phyloP scores from a whole-genome alignment of 2,113 vertebrate species.

The Erythrocercus mccallii region DNA sequence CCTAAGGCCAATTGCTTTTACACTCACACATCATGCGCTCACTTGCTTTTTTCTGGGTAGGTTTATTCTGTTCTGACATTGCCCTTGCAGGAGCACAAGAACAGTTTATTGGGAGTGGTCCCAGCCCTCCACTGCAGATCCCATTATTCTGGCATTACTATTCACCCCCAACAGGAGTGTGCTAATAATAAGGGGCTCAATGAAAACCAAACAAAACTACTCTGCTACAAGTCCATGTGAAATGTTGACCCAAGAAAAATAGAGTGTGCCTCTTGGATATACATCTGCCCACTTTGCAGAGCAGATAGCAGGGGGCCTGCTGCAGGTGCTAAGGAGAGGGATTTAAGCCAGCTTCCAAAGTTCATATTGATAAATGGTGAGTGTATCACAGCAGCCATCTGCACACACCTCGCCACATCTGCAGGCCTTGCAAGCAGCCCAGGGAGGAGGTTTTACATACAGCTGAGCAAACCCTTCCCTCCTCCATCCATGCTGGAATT shows the following conservation, averaged over 20 bases:
- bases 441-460: neutral
- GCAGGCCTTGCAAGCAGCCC: neutral
- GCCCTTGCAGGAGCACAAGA: neutral
- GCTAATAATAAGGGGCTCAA: neutral
- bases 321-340: constrained; percentile 25
- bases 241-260: constrained; percentile 53
- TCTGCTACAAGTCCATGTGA: neutral
- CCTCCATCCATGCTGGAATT: neutral
- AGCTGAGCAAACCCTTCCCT: constrained; percentile 29
- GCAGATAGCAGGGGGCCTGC: constrained; percentile 14
- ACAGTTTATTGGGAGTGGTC: neutral
- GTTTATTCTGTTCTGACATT: neutral
- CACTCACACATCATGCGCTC: rapidly evolving
- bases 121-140: neutral
- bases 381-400: neutral
- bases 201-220: constrained; percentile 23
- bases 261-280: neutral
- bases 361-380: constrained; percentile 5
- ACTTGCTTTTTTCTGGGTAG: neutral
- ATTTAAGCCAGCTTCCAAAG: constrained; percentile 36
- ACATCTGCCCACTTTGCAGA: constrained; percentile 1
- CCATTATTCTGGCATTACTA: neutral
- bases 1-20: neutral
- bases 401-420: constrained; percentile 28
- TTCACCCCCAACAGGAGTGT: neutral